Evolutionary conservation across 2,888 invertebrate genomes (phyloP), one percentile per base, ranked within the genome.

Genomic region (Loripinus fragilis): DNA sequence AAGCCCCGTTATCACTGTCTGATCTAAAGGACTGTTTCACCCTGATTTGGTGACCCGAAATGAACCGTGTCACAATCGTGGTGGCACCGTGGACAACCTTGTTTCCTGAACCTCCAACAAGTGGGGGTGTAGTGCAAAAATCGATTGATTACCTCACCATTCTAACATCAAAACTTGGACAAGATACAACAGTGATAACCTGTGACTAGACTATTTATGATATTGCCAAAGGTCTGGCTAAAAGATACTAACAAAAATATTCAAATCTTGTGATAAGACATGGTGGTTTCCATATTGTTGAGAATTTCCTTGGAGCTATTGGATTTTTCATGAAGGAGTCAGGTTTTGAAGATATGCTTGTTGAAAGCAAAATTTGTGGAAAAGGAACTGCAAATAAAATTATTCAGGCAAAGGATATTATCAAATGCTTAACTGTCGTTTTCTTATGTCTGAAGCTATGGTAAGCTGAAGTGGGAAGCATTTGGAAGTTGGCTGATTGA

Each of bases 181-280:
- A 52, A 23, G 45, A 45, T 15, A 12, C 8, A 20, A 20, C 45
- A 12, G 20, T 38, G 12, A 12, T 38, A 8, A 38, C 38, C 12
- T 60, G 60, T 60, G 60, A 60, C 33, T 33, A 60, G 33, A 28
- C 52, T 2, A 52, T 52, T 23, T 52, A 52, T 33, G 60, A 60
- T 17, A 60, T 60, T 60, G 60, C 33, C 17, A 10, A 17, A 2
- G 60, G 60, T 8, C 17, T 60, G 1, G 33, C 2, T 5, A 60
- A 60, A 20, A 60, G 33, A 20, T 8, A 7, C 33, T 28, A 12
- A 28, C 33, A 2, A 17, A 60, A 60, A 10, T 17, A 12, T 45
- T 8, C 8, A 45, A 12, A 17, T 17, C 20, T 45, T 15, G n/a
- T 45, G 3, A 8, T 45, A 20, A 12, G 45, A 3, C 8, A 15